Conservation (phyloP, 2,888 invertebrate species). For the Coronaproctus castanopsis region DNA sequence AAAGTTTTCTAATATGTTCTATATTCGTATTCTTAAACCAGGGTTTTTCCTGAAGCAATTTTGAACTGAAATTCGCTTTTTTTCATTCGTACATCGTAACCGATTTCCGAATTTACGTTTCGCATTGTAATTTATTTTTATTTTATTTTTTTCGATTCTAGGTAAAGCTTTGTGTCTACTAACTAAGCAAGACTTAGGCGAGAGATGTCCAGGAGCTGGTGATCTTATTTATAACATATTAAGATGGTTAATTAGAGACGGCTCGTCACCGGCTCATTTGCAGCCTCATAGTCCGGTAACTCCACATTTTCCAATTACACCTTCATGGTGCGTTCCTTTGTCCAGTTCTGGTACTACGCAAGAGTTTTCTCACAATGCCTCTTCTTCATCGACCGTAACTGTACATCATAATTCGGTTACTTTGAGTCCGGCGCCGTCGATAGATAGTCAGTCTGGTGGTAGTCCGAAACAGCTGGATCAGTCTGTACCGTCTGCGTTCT, state of each 20-base stretch:
- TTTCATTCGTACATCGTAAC: too few species aligned
- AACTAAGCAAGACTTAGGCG: conserved; percentile 72
- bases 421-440: conserved; percentile 71
- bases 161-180: conserved; percentile 79
- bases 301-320: conserved; percentile 26
- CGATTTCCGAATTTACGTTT: too few species aligned
- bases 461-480: conserved; percentile 48
- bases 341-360: conserved; percentile 31
- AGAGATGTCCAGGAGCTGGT: conserved; percentile 78
- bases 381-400: conserved; percentile 5
- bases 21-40: too few species aligned
- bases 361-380: conserved; percentile 6
- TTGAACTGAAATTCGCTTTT: too few species aligned
- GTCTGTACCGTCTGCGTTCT: conserved; percentile 7
- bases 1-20: too few species aligned
- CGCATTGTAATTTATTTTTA: too few species aligned
- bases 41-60: too few species aligned
- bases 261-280: conserved; percentile 23
- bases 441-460: conserved; percentile 68
- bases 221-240: conserved; percentile 86
- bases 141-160: too few species aligned
- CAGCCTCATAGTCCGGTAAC: conserved; percentile 24
- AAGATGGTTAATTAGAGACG: conserved; percentile 64
- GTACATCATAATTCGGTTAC: conserved; percentile 53
- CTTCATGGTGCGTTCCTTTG: conserved; percentile 43